Conservation (phyloP, 2,888 invertebrate genomes). For the Clepsis dumicolana region DNA sequence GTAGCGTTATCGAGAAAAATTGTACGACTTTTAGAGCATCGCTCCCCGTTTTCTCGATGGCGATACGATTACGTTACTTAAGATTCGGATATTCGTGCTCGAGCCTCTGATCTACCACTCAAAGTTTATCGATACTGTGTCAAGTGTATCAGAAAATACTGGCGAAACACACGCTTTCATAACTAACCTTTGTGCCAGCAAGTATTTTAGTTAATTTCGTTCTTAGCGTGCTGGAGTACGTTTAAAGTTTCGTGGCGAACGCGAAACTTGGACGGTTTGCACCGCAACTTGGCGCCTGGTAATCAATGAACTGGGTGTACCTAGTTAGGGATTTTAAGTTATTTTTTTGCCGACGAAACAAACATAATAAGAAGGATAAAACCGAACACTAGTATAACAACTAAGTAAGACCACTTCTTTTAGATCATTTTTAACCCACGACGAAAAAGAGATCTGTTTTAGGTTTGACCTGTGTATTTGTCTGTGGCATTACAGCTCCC, state of each 20-base stretch:
- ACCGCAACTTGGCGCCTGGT: conserved; percentile 34
- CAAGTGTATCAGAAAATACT: conserved; percentile 10
- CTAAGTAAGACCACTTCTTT: too few relatives aligned
- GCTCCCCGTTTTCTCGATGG: too few relatives aligned
- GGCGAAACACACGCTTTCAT: conserved; percentile 10
- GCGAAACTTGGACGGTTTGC: conserved; percentile 26
- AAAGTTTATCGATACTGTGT: not conserved
- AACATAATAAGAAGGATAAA: not conserved
- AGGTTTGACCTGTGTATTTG: too few relatives aligned
- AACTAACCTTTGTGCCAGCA: conserved; percentile 15
- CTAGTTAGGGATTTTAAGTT: conserved; percentile 3
- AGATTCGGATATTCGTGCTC: too few relatives aligned
- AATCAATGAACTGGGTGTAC: conserved; percentile 32
- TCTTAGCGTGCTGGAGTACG: conserved; percentile 39
- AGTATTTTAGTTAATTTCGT: conserved; percentile 40
- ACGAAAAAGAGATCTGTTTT: too few relatives aligned
- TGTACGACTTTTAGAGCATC: too few relatives aligned
- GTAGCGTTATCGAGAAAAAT: too few relatives aligned
- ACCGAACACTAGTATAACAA: too few relatives aligned
- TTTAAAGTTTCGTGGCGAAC: conserved; percentile 31
- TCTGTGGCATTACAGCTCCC: too few relatives aligned
- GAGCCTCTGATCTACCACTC: too few relatives aligned
- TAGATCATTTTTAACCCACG: too few relatives aligned
- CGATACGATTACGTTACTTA: too few relatives aligned
- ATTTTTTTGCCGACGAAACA: not conserved